Conservation (phyloP, 2,797 vertebrate species). For the Crax fasciolata region DNA sequence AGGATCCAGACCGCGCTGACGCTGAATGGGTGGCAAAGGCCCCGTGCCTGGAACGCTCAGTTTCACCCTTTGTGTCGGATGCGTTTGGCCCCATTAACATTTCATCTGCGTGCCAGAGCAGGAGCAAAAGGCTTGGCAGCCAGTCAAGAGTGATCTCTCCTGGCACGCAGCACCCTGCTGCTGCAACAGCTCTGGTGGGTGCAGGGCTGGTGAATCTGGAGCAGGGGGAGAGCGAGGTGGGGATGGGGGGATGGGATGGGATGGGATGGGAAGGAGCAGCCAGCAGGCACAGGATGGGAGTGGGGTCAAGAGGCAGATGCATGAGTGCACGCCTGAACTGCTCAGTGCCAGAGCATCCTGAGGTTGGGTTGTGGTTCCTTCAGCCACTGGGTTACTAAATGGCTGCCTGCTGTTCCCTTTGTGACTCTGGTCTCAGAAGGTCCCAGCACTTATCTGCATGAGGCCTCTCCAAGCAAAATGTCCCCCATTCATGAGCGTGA, state of each 20-base stretch:
- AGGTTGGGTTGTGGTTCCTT: not conserved
- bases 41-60: not conserved
- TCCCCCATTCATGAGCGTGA: not conserved
- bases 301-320: not conserved
- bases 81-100: conserved; percentile 46
- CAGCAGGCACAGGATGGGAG: not conserved
- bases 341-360: not conserved
- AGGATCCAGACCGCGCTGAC: not conserved
- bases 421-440: not conserved
- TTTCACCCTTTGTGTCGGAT: conserved; percentile 45
- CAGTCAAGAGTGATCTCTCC: conserved; percentile 40
- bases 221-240: not conserved
- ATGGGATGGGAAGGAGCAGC: not conserved
- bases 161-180: not conserved
- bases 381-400: not conserved
- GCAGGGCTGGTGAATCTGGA: not conserved
- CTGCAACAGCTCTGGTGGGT: conserved; percentile 16
- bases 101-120: conserved; percentile 31
- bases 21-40: not conserved
- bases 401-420: not conserved
- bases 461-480: not conserved
- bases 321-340: not conserved
- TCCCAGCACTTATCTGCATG: not conserved
- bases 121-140: conserved; percentile 54
- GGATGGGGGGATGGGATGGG: not conserved